Percentiles rank a stretch among this genome's conserved stretches.
phyloP scores from a whole-genome alignment of 92 coral and sea anemone genomes.

The Galaxea fascicularis region DNA sequence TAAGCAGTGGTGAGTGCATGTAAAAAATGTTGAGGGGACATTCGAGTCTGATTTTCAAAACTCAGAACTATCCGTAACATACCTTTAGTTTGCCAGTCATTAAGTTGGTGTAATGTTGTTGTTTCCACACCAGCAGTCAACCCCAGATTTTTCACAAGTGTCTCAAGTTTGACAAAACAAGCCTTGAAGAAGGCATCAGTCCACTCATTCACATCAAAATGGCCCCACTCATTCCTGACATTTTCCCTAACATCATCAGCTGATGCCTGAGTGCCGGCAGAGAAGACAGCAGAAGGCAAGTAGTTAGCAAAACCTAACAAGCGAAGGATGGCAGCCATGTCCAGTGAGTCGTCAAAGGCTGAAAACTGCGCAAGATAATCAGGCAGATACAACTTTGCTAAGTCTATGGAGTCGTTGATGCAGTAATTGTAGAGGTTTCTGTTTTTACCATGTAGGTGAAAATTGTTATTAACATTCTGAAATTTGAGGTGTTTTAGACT shows the following conservation, averaged over 20 bases:
- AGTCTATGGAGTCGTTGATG: conserved; percentile 26
- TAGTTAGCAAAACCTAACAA: conserved; percentile 9
- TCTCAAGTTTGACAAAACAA: conserved; percentile 37
- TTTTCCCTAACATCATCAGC: conserved; percentile 49
- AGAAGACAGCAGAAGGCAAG: conserved; percentile 14
- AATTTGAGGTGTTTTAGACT: conserved; percentile 5
- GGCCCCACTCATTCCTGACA: conserved; percentile 46
- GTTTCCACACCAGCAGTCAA: conserved; percentile 23
- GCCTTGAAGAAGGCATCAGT: conserved; percentile 27
- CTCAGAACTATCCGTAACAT: no score
- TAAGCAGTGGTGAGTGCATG: neutral
- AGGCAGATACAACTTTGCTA: conserved; percentile 48
- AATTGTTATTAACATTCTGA: conserved; percentile 36
- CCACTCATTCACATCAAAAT: conserved; percentile 42
- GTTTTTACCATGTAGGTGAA: conserved; percentile 2
- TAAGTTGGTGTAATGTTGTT: conserved; percentile 9
- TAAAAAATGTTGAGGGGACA: neutral
- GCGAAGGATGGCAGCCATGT: conserved; percentile 41
- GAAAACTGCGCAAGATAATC: conserved; percentile 37
- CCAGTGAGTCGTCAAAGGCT: conserved; percentile 49
- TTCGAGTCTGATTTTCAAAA: neutral
- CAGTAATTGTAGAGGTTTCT: conserved; percentile 27
- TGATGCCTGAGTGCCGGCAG: conserved; percentile 21
- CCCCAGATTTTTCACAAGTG: conserved; percentile 40
- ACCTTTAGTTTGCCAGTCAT: conserved; percentile 47